phyloP scores from a whole-genome alignment of 2,888 invertebrate species.

The Ichneumoninae sp. region DNA sequence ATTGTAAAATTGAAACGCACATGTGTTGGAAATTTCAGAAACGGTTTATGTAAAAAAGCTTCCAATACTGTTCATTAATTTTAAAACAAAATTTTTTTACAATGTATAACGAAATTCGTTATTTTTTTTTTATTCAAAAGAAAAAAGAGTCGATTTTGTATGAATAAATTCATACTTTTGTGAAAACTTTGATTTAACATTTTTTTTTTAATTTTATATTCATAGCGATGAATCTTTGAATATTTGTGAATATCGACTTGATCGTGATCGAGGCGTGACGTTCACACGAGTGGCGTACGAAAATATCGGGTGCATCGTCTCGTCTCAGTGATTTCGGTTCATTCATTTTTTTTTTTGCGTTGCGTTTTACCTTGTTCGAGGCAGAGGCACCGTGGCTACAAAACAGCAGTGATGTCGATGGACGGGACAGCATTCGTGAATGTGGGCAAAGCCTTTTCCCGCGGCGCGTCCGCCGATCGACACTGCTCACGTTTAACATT shows the following conservation, averaged over 20 bases:
- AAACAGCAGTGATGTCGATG: slow-evolving; percentile 82
- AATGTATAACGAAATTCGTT: neutral
- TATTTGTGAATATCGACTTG: slow-evolving; percentile 19
- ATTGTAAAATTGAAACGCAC: too few species aligned
- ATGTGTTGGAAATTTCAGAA: too few species aligned
- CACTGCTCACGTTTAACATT: slow-evolving; percentile 81
- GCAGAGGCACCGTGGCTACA: slow-evolving; percentile 80
- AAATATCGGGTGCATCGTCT: slow-evolving; percentile 33
- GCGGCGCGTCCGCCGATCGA: slow-evolving; percentile 80
- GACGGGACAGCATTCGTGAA: slow-evolving; percentile 82
- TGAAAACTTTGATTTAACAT: neutral
- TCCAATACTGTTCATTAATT: too few species aligned
- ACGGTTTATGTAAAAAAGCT: too few species aligned
- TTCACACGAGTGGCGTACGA: slow-evolving; percentile 27
- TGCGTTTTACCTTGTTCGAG: slow-evolving; percentile 82
- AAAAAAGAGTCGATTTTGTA: neutral
- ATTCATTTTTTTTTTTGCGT: slow-evolving; percentile 65
- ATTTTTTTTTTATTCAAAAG: neutral
- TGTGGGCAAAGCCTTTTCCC: slow-evolving; percentile 81
- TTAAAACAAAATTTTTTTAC: too few species aligned
- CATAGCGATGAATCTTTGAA: neutral
- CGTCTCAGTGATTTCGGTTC: slow-evolving; percentile 42
- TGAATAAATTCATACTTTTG: neutral
- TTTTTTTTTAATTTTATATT: neutral
- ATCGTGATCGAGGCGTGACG: slow-evolving; percentile 41